These are phyloP conservation scores for Scatophagus argus DNA, from an alignment of 2,113 vertebrate species.

Conservation along the genomic window DNA sequence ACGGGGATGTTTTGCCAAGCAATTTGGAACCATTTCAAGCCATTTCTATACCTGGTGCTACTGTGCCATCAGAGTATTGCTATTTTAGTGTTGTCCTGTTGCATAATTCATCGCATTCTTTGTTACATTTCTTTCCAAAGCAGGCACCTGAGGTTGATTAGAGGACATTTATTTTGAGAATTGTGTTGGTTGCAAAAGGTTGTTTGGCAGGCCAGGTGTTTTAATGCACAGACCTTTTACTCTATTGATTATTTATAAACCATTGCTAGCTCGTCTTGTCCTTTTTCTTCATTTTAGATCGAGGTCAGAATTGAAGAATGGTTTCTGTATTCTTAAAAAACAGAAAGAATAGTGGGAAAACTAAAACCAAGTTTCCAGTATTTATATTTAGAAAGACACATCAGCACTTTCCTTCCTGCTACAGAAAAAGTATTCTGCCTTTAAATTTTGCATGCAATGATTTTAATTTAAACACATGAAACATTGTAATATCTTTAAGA, in stretches of 20 bases:
- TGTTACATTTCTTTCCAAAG: slow-evolving; percentile 46
- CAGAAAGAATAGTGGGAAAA: slow-evolving; percentile 12
- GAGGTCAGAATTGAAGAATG: slow-evolving; percentile 4
- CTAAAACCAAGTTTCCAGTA: background rate
- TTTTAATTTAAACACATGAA: background rate
- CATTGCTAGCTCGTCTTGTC: slow-evolving; percentile 21
- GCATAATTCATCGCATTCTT: slow-evolving; percentile 64
- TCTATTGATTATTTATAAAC: slow-evolving; percentile 66
- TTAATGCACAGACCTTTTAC: slow-evolving; percentile 42
- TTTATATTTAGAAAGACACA: background rate
- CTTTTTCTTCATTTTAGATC: slow-evolving; percentile 35
- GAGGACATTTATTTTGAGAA: slow-evolving; percentile 69
- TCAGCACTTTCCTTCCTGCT: background rate
- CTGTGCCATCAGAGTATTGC: slow-evolving; percentile 58
- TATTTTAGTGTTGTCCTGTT: slow-evolving; percentile 70
- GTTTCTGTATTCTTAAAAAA: slow-evolving; percentile 10
- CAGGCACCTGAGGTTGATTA: slow-evolving; percentile 37
- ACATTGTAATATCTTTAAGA: background rate
- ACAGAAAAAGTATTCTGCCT: background rate
- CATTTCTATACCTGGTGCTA: slow-evolving; percentile 64
- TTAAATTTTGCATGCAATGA: background rate
- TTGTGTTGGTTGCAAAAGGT: slow-evolving; percentile 41
- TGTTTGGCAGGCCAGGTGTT: slow-evolving; percentile 36
- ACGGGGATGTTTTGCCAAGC: slow-evolving; percentile 73
- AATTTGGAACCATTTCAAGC: slow-evolving; percentile 67